Conservation (phyloP, 2,113 vertebrate species). For the Polyodon spathula region DNA sequence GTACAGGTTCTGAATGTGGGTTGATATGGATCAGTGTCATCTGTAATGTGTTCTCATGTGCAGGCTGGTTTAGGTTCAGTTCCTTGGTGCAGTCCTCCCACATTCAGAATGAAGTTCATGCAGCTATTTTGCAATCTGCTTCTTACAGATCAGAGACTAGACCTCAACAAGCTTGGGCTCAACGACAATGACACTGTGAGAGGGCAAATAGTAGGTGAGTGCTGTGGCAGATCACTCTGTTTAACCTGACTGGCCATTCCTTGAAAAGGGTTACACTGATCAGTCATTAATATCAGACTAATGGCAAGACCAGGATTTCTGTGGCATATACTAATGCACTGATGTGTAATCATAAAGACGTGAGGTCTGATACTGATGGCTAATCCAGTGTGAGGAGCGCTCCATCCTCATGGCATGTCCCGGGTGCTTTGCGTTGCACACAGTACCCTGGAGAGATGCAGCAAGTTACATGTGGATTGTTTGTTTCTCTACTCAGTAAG, state of each 20-base stretch:
- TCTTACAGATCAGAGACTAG: conserved; percentile 81
- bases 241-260: too few species aligned
- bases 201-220: conserved; percentile 94
- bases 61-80: not conserved
- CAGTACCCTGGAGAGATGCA: not conserved
- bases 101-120: not conserved
- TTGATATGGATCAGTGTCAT: too few species aligned
- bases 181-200: conserved; percentile 92
- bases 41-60: conserved; percentile 19
- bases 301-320: too few species aligned
- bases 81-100: conserved; percentile 22
- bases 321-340: too few species aligned
- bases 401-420: not conserved
- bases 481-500: conserved; percentile 70
- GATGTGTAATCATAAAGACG: too few species aligned
- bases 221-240: not conserved
- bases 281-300: not conserved
- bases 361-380: too few species aligned
- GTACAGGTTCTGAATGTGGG: too few species aligned
- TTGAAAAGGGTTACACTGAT: too few species aligned
- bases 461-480: conserved; percentile 1
- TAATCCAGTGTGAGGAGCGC: too few species aligned
- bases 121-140: conserved; percentile 11
- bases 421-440: not conserved
- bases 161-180: conserved; percentile 88